A percentile compares a stretch with the other conserved stretches of the same genome.
Conservation (phyloP, 2,888 invertebrate species). For the Polyommatus iphigenia region DNA sequence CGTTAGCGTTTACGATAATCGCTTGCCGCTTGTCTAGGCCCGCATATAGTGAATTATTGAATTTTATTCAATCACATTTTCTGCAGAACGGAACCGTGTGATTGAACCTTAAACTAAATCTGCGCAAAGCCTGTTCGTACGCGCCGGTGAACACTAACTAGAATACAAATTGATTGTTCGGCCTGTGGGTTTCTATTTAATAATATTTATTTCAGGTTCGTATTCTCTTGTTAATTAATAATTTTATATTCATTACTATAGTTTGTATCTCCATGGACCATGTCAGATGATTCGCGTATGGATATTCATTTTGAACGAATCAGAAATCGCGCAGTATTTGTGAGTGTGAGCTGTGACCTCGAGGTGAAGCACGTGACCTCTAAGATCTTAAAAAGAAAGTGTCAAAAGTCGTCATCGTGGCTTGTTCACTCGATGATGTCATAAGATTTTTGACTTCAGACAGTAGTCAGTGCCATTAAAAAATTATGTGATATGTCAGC, state of each 20-base stretch:
- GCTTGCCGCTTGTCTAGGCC: too few relatives aligned
- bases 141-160: constrained; percentile 1
- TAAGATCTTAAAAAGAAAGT: neutral
- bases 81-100: neutral
- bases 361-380: neutral
- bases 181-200: neutral
- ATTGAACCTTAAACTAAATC: constrained; percentile 22
- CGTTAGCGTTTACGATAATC: too few relatives aligned
- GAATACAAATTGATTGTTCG: constrained; percentile 18
- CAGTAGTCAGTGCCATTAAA: too few relatives aligned
- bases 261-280: neutral
- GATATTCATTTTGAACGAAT: neutral
- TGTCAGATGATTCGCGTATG: neutral
- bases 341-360: neutral
- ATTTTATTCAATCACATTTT: neutral
- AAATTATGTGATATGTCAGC: too few relatives aligned
- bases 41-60: neutral
- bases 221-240: neutral
- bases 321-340: neutral
- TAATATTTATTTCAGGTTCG: too few relatives aligned
- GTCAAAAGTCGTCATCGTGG: neutral
- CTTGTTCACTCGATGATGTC: neutral
- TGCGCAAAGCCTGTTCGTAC: constrained; percentile 20
- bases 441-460: neutral
- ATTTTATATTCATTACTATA: neutral